A percentile compares a stretch with the other conserved stretches of the same genome.
phyloP scores from a whole-genome alignment of 2,797 vertebrate genomes.

The Pseudomugil gertrudae region DNA sequence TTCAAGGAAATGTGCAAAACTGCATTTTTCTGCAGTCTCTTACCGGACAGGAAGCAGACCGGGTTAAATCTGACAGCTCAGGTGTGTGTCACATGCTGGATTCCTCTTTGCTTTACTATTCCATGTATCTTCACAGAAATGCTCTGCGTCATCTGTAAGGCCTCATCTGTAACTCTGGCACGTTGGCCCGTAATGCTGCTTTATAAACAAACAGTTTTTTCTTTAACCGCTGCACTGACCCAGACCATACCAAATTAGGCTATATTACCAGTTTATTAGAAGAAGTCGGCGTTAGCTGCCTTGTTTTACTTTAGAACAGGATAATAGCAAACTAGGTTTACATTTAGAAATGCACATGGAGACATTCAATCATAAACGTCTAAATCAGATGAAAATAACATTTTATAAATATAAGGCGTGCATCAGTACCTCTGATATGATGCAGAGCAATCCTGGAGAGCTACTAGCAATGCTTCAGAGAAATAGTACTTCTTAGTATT shows the following conservation, averaged over 20 bases:
- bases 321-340: neutral
- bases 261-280: constrained; percentile 5
- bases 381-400: neutral
- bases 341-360: neutral
- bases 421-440: neutral
- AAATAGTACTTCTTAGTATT: neutral
- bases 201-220: constrained; percentile 44
- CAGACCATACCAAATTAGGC: constrained; percentile 49
- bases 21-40: neutral
- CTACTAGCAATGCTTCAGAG: neutral
- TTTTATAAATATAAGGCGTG: neutral
- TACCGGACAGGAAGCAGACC: neutral
- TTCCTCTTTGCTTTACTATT: neutral
- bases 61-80: neutral
- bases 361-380: neutral
- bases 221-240: constrained; percentile 21
- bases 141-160: constrained; percentile 26
- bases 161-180: constrained; percentile 4
- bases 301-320: constrained; percentile 16
- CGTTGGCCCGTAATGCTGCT: constrained; percentile 4
- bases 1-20: constrained; percentile 20
- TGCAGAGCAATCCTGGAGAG: neutral
- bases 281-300: constrained; percentile 15
- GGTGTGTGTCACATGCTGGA: neutral
- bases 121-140: constrained; percentile 35